Percentiles rank a stretch among this genome's conserved stretches.
These are phyloP conservation scores for Danaus melanippus DNA, from an alignment of 1,140 invertebrate genomes.

Conservation along the genomic window DNA sequence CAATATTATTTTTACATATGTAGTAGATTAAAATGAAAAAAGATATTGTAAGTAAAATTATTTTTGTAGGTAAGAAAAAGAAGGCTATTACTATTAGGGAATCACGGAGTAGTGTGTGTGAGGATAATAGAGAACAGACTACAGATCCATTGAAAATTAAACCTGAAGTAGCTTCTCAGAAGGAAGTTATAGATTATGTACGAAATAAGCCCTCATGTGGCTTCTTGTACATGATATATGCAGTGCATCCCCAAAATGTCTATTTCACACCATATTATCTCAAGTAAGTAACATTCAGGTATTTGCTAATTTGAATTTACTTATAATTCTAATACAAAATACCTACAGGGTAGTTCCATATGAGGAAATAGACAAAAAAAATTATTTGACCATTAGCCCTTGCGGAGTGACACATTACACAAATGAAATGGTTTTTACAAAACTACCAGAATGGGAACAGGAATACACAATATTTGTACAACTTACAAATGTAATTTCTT, in stretches of 20 bases:
- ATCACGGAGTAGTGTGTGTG: conserved; percentile 21
- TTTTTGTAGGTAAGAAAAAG: conserved; percentile 27
- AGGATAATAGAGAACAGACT: conserved; percentile 17
- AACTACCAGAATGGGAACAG: conserved; percentile 78
- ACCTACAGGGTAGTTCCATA: conserved; percentile 76
- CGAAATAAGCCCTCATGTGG: conserved; percentile 63
- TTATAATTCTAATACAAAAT: conserved; percentile 9
- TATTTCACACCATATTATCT: conserved; percentile 80
- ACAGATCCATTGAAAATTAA: conserved; percentile 49
- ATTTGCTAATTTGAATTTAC: conserved; percentile 4
- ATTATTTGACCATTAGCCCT: conserved; percentile 79
- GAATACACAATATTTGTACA: conserved; percentile 80
- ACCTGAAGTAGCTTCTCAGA: conserved; percentile 57
- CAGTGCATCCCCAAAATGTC: conserved; percentile 77
- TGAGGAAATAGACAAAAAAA: conserved; percentile 73
- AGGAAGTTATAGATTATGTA: conserved; percentile 72
- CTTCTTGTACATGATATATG: conserved; percentile 81
- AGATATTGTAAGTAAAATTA: no score
- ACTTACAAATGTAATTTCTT: conserved; percentile 72
- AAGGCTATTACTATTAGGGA: conserved; percentile 47
- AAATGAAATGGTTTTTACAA: conserved; percentile 78
- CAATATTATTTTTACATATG: no score
- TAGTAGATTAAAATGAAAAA: no score
- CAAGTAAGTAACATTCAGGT: conserved; percentile 53
- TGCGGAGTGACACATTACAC: conserved; percentile 80